phyloP scores from a whole-genome alignment of 2,113 vertebrate species.

The Actenoides lindsayi region DNA sequence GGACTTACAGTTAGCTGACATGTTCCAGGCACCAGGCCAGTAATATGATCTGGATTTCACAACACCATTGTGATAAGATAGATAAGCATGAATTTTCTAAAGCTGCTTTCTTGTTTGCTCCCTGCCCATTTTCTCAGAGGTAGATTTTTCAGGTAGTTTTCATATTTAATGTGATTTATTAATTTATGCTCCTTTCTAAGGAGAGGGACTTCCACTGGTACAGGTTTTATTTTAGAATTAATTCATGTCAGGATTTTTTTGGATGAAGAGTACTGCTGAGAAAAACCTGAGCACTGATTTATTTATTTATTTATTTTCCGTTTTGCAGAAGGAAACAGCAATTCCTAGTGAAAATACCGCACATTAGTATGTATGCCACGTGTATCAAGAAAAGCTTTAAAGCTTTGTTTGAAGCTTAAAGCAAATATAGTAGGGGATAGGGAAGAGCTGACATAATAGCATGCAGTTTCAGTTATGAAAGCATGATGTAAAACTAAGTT shows the following conservation, averaged over 20 bases:
- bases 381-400: background rate
- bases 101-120: background rate
- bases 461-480: background rate
- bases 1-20: constrained; percentile 1
- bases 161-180: background rate
- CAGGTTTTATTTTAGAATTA: background rate
- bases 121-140: background rate
- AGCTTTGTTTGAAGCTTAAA: background rate
- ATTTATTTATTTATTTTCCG: background rate
- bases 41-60: constrained; percentile 44
- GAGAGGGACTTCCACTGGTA: background rate
- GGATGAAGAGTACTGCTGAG: background rate
- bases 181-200: background rate
- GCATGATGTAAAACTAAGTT: background rate
- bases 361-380: background rate
- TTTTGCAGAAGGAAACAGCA: background rate
- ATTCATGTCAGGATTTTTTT: background rate
- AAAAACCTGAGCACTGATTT: background rate
- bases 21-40: constrained; percentile 37
- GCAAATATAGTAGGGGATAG: background rate
- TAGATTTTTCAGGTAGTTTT: background rate
- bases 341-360: background rate
- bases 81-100: constrained; percentile 13
- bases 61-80: constrained; percentile 20
- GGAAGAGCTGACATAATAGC: background rate